Evolutionary conservation across 2,888 invertebrate genomes (phyloP).

Genomic region (Agriotes lineatus): DNA sequence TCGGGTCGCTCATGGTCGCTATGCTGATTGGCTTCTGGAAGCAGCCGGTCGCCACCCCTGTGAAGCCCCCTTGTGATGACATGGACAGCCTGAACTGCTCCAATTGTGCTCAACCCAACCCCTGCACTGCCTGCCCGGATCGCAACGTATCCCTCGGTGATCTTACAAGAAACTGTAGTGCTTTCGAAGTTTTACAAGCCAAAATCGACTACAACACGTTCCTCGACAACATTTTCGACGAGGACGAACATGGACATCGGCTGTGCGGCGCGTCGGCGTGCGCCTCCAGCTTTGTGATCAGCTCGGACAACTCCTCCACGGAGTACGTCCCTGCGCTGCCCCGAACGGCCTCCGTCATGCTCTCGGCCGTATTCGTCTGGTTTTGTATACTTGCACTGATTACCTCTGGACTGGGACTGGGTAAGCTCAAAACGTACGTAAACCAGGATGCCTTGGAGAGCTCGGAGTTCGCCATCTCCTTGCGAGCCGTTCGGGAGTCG

Average conservation of each 20-base stretch:
- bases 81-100: constrained; percentile 24
- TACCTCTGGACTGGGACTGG: constrained; percentile 66
- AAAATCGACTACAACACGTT: constrained; percentile 56
- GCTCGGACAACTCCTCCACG: constrained; percentile 39
- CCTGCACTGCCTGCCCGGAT: constrained; percentile 35
- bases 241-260: constrained; percentile 69
- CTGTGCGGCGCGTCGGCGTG: constrained; percentile 73
- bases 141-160: constrained; percentile 23
- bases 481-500: constrained; percentile 67
- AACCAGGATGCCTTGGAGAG: constrained; percentile 68
- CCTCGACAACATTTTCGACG: constrained; percentile 68
- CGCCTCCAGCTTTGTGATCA: constrained; percentile 58
- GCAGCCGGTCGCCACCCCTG: background rate
- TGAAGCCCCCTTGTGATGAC: constrained; percentile 2
- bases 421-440: constrained; percentile 70
- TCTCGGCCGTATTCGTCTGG: constrained; percentile 65
- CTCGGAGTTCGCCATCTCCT: constrained; percentile 66
- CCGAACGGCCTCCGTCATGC: constrained; percentile 60
- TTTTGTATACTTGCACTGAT: constrained; percentile 66
- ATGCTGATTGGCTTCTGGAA: constrained; percentile 57
- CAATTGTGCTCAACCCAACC: constrained; percentile 35
- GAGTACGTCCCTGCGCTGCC: constrained; percentile 58
- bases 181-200: constrained; percentile 22
- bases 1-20: constrained; percentile 69
- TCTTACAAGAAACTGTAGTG: constrained; percentile 33